phyloP scores from a whole-genome alignment of 1,140 invertebrate genomes.

The Drosophila elegans region DNA sequence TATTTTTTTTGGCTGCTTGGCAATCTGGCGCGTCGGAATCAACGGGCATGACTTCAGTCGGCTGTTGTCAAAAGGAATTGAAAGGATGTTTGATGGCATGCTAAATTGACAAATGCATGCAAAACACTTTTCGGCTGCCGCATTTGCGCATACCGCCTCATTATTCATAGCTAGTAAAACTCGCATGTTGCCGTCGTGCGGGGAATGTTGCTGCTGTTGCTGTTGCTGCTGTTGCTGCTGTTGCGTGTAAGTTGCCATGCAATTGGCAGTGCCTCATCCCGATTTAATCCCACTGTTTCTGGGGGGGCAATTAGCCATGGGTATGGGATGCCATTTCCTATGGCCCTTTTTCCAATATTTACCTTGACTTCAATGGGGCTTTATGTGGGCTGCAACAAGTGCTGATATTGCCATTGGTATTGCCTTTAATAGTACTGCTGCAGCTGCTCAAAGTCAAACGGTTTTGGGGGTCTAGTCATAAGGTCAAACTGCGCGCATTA shows the following conservation, averaged over 20 bases:
- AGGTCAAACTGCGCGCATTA: slow-evolving; percentile 61
- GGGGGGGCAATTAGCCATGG: slow-evolving; percentile 16
- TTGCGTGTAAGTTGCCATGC: slow-evolving; percentile 68
- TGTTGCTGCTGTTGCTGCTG: slow-evolving; percentile 44
- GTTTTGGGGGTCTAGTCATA: slow-evolving; percentile 46
- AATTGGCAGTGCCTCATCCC: slow-evolving; percentile 37
- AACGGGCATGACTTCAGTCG: slow-evolving; percentile 55
- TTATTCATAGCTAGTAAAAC: slow-evolving; percentile 74
- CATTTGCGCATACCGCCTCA: slow-evolving; percentile 52
- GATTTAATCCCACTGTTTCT: slow-evolving; percentile 13
- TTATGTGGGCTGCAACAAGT: slow-evolving; percentile 27
- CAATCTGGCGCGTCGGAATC: slow-evolving; percentile 59
- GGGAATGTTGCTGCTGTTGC: slow-evolving; percentile 10
- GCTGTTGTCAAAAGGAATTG: slow-evolving; percentile 70
- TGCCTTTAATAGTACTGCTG: not conserved
- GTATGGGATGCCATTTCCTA: not conserved
- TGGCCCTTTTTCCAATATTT: not conserved
- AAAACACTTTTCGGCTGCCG: slow-evolving; percentile 64
- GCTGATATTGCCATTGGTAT: not conserved
- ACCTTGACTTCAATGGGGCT: no score
- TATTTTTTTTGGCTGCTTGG: slow-evolving; percentile 38
- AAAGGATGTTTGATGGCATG: slow-evolving; percentile 82
- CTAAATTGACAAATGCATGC: slow-evolving; percentile 77
- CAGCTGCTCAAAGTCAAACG: slow-evolving; percentile 50
- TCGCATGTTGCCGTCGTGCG: slow-evolving; percentile 21